Base-by-base conservation (phyloP, 2,797 vertebrate species). In the Lophotriccus pileatus region DNA sequence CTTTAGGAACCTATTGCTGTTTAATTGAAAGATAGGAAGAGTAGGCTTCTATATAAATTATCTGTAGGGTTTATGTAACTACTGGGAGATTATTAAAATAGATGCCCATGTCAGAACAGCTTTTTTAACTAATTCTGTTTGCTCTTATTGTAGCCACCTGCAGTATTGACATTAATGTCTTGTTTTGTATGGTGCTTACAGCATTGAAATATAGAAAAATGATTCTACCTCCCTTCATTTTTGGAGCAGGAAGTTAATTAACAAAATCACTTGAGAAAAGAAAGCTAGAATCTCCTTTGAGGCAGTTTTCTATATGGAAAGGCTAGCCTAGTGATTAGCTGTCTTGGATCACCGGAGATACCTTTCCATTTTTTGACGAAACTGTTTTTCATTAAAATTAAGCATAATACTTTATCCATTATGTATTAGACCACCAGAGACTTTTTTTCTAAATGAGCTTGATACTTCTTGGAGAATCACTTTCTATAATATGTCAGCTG, bases 221-320 rank as follows among this genome's bases (percentile, higher is more conserved):
- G 3, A 39, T 62, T 52, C 23, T 81, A 4, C 10, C 5, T 66
- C 12, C n/a, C 27, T 72, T 59, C 0, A 2, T 34, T 84, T 89
- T 93, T 77, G 30, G 25, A 80, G 39, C 16, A 87, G n/a, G 34
- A 85, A 85, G 34, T 72, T 94, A 81, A 88, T 94, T 88, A 81
- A 64, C 49, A 85, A 91, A 93, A 73, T 75, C 39, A 30, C 41
- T 77, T 70, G 62, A 75, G 83, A 82, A 59, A 52, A 83, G 27
- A 55, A 82, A 74, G 34, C 59, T 30, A 55, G 58, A 81, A 41
- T 60, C 32, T 86, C 21, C 13, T 90, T 28, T 79, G 60, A 86
- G 55, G 36, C 37, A 77, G 74, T 43, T 83, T 83, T 39, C 64
- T 60, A 22, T 28, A 79, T 59, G 82, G 89, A 91, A 87, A 58